Base-by-base conservation (phyloP, 2,888 invertebrate species). In the Leuctra nigra region DNA sequence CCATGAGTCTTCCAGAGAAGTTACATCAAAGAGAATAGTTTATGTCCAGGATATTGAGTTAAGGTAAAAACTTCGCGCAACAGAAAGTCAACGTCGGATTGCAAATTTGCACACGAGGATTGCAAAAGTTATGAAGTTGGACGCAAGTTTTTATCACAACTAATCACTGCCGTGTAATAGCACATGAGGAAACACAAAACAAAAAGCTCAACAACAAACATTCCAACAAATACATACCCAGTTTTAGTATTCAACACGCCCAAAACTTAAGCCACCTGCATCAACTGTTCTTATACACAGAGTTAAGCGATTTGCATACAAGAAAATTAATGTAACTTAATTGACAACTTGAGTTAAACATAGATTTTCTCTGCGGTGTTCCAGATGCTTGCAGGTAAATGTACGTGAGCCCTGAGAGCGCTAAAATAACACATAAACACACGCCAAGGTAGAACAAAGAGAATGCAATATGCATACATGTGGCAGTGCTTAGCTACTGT, bases 11-110 rank as follows among this genome's bases (percentile, higher is more conserved):
- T 6, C n/a, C 23, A 18, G 7, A 23, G 18, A 39, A 22, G 29
- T 11, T 22, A 44, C 44, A n/a, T 44, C 22, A 44, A 44, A 44
- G 44, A 20, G 44, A 44, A 44, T 44, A 44, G 20, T 44, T 23
- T 20, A 44, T 44, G 44, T 44, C 23, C 22, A 22, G 44, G 39
- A 20, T 39, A 18, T 39, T 20, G 11, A 39, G 20, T 16, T 39
- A 7, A 20, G 39, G 20, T 39, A 39, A 39, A 39, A 16, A 39
- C 39, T 16, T 39, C n/a, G n/a, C 18, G 39, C 9, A 7, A 39
- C 39, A 39, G 20, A 39, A 18, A 39, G 18, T 39, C 18, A 16
- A 39, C 18, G 7, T 39, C 18, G 39, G 39, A 39, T 39, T 39
- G 16, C 16, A 39, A 39, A 39, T 4, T 20, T 39, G 39, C 20